Conservation (phyloP, 2,797 vertebrate genomes). For the Gambelia wislizenii region DNA sequence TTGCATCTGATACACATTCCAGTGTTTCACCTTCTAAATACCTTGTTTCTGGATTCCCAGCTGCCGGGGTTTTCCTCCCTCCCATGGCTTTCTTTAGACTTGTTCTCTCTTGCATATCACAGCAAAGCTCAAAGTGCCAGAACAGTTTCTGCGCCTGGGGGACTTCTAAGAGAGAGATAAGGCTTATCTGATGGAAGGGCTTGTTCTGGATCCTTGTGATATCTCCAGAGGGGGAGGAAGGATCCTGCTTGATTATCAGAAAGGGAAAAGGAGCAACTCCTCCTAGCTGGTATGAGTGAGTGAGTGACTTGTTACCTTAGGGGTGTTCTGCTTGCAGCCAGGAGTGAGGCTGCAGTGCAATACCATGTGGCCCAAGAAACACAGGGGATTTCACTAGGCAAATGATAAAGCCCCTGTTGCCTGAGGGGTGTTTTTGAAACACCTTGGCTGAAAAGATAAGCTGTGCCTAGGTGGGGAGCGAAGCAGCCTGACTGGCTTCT, state of each 20-base stretch:
- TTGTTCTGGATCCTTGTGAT: not conserved
- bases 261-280: not conserved
- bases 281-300: not conserved
- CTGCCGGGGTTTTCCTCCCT: not conserved
- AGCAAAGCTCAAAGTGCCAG: not conserved
- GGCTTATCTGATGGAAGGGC: conserved; percentile 1
- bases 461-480: not conserved
- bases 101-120: not conserved
- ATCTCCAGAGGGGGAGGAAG: not conserved
- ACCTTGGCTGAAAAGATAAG: not conserved
- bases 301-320: not conserved
- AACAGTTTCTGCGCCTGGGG: conserved; percentile 14
- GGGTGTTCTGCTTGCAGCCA: not conserved
- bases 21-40: not conserved
- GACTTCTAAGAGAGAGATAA: not conserved
- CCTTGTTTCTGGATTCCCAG: not conserved
- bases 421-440: not conserved
- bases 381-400: not conserved
- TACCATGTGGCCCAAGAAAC: not conserved
- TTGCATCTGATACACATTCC: not conserved
- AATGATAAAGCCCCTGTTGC: not conserved
- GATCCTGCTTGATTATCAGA: not conserved
- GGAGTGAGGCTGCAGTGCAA: not conserved
- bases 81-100: not conserved
- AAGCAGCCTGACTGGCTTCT: not conserved